phyloP scores from a whole-genome alignment of 2,888 invertebrate species.

The Maniola hyperantus region DNA sequence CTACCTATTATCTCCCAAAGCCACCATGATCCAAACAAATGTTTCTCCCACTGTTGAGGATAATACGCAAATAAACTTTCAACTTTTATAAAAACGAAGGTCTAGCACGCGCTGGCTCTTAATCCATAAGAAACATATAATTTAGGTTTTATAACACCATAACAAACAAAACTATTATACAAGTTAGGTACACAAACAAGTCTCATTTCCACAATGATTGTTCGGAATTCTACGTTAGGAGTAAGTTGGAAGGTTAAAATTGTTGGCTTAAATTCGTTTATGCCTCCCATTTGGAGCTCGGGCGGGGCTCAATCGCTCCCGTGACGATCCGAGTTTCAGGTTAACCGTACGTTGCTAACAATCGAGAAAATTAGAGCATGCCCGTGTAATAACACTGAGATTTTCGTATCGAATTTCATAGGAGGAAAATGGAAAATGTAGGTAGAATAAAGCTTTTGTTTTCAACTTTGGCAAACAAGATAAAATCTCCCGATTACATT shows the following conservation, averaged over 20 bases:
- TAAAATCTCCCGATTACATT: no score
- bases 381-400: slow-evolving; percentile 13
- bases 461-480: background rate
- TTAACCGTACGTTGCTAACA: slow-evolving; percentile 57
- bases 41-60: no score
- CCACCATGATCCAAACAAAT: no score
- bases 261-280: slow-evolving; percentile 77
- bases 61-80: no score
- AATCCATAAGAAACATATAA: no score
- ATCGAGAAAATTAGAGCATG: slow-evolving; percentile 59
- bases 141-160: slow-evolving; percentile 10
- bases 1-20: no score
- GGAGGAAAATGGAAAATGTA: background rate
- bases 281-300: slow-evolving; percentile 57
- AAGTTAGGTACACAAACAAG: slow-evolving; percentile 6
- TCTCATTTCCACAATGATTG: slow-evolving; percentile 29
- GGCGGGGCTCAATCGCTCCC: slow-evolving; percentile 73
- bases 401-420: slow-evolving; percentile 17
- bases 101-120: no score
- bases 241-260: slow-evolving; percentile 73
- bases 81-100: no score
- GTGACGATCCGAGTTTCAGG: slow-evolving; percentile 63
- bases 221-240: slow-evolving; percentile 24
- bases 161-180: slow-evolving; percentile 19
- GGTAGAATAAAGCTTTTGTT: background rate